Conservation (phyloP, 2,797 vertebrate genomes). For the Esox masquinongy region DNA sequence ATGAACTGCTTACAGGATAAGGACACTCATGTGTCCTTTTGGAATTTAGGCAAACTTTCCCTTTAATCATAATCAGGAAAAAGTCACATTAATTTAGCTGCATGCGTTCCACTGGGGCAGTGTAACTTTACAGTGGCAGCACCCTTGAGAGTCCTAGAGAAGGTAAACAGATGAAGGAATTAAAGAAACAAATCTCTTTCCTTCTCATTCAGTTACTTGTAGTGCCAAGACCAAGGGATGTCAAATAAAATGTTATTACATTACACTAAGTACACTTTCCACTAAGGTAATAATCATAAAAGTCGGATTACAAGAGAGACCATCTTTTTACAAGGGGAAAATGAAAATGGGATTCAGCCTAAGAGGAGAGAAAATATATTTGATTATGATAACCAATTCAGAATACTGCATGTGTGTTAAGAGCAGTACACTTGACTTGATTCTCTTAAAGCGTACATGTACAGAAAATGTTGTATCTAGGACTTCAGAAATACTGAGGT, state of each 20-base stretch:
- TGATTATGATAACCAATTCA: conserved; percentile 18
- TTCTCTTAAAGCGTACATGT: background rate
- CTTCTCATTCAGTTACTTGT: conserved; percentile 14
- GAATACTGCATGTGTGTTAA: conserved; percentile 10
- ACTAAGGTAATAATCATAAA: conserved; percentile 40
- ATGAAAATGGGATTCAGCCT: conserved; percentile 17
- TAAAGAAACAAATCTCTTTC: conserved; percentile 16
- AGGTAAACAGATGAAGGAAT: conserved; percentile 17
- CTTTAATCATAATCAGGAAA: conserved; percentile 19
- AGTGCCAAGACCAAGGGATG: conserved; percentile 20
- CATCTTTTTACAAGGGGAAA: conserved; percentile 37
- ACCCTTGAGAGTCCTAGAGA: conserved; percentile 4
- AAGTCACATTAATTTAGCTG: conserved; percentile 3
- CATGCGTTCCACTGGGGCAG: conserved; percentile 4
- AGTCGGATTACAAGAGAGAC: conserved; percentile 19
- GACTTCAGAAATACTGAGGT: too few species aligned
- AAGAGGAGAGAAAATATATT: conserved; percentile 21
- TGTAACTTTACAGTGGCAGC: conserved; percentile 9
- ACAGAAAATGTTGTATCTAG: background rate
- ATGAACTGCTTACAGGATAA: too few species aligned
- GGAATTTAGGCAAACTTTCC: background rate
- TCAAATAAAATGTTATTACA: conserved; percentile 36
- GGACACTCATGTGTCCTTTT: too few species aligned
- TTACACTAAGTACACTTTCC: conserved; percentile 25
- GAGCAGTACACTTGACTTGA: background rate